Evolutionary conservation across 2,888 invertebrate genomes (phyloP).

Genomic region (Suillia variegata): DNA sequence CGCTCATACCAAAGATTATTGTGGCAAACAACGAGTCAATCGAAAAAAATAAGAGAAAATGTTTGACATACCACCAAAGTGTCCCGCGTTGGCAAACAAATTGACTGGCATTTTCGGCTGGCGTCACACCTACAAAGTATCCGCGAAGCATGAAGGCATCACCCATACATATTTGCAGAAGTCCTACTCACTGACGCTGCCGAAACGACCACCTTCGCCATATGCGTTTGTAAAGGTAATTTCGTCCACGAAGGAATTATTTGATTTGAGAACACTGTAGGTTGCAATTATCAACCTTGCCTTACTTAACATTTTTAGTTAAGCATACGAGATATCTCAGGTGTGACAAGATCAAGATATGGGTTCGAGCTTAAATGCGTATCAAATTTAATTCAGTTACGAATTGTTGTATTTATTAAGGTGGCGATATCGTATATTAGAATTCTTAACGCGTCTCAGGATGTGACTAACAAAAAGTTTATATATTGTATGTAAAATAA

Average conservation of each 20-base stretch:
- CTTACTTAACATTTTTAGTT: too few relatives aligned
- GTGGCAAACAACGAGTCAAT: background rate
- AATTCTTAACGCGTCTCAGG: too few relatives aligned
- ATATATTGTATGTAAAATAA: too few relatives aligned
- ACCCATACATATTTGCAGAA: conserved; percentile 59
- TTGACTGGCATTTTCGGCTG: conserved; percentile 77
- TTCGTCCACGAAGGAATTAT: background rate
- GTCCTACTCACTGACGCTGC: conserved; percentile 60
- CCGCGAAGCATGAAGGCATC: conserved; percentile 73
- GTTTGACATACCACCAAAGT: conserved; percentile 71
- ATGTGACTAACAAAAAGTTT: too few relatives aligned
- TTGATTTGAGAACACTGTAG: too few relatives aligned
- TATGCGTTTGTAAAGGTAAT: conserved; percentile 55
- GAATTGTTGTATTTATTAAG: too few relatives aligned
- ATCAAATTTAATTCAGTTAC: too few relatives aligned
- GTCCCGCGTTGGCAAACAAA: conserved; percentile 79
- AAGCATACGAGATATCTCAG: too few relatives aligned
- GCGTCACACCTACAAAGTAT: conserved; percentile 80
- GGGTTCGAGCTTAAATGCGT: too few relatives aligned
- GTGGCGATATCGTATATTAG: too few relatives aligned
- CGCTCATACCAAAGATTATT: conserved; percentile 14
- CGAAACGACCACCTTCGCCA: conserved; percentile 51
- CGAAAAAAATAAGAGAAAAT: conserved; percentile 47
- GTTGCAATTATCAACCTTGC: too few relatives aligned
- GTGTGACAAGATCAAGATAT: too few relatives aligned